Evolutionary conservation across 2,888 invertebrate species (phyloP).

Genomic region (Diplolepis rosae): DNA sequence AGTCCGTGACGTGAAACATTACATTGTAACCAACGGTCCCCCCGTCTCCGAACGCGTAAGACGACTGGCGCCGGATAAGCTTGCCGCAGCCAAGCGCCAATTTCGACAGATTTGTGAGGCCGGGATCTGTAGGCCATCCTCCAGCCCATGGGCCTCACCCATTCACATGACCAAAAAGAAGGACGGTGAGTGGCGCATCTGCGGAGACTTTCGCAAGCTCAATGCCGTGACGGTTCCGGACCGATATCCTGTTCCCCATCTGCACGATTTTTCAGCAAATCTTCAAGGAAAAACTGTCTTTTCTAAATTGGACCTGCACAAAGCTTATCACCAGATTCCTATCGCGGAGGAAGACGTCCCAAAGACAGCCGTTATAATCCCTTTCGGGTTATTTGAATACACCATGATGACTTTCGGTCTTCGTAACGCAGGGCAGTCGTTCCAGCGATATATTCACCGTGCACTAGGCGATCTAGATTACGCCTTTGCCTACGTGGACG

Average conservation of each 20-base stretch:
- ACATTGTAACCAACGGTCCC: constrained; percentile 41
- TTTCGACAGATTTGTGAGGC: constrained; percentile 50
- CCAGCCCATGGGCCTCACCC: constrained; percentile 54
- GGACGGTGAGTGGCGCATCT: no score
- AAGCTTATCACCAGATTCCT: constrained; percentile 37
- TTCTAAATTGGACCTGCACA: constrained; percentile 33
- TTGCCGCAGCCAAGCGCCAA: constrained; percentile 48
- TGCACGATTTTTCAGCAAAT: constrained; percentile 38
- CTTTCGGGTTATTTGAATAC: no score
- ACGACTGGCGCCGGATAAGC: constrained; percentile 50
- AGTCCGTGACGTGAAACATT: constrained; percentile 18
- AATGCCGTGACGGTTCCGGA: constrained; percentile 59
- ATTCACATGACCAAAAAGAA: no score
- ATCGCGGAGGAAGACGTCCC: constrained; percentile 36
- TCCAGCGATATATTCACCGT: constrained; percentile 58
- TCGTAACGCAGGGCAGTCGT: constrained; percentile 62
- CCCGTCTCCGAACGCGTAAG: constrained; percentile 42
- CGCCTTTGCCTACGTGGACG: constrained; percentile 30
- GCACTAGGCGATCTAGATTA: constrained; percentile 28
- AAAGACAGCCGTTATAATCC: constrained; percentile 39
- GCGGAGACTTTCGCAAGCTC: constrained; percentile 57
- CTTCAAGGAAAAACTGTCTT: constrained; percentile 32
- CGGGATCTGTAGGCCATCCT: constrained; percentile 56
- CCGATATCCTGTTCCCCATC: constrained; percentile 57
- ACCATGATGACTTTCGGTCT: constrained; percentile 62